Evolutionary conservation across 2,113 vertebrate species (phyloP).

Genomic region (Tympanuchus pallidicinctus): DNA sequence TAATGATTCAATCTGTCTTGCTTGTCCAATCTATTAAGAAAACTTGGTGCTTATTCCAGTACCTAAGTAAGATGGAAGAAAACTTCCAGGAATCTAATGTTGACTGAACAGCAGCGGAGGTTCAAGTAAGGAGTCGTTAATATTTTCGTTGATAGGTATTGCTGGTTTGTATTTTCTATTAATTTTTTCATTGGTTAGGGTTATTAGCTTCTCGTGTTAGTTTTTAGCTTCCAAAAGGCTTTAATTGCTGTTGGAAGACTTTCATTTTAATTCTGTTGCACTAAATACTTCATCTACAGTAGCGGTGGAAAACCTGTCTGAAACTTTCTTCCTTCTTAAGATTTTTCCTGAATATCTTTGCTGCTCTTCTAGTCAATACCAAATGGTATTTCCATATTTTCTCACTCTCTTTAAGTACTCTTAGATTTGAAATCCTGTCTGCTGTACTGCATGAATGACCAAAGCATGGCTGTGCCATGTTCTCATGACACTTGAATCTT

Average conservation of each 20-base stretch:
- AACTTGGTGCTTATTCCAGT: neutral
- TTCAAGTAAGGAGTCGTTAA: neutral
- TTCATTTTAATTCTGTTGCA: neutral
- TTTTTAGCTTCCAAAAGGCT: neutral
- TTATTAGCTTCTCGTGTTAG: neutral
- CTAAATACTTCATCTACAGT: neutral
- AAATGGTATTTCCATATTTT: neutral
- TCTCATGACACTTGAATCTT: neutral
- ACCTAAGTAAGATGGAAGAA: neutral
- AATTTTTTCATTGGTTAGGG: neutral
- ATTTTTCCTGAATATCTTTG: neutral
- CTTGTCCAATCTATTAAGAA: neutral
- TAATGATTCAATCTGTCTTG: neutral
- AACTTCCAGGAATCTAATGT: neutral
- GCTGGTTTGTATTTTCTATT: neutral
- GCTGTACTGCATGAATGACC: neutral
- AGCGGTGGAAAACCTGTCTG: neutral
- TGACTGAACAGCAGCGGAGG: neutral
- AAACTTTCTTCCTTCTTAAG: neutral
- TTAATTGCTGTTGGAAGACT: neutral
- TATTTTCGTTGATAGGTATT: neutral
- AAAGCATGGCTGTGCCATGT: neutral
- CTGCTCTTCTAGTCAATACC: neutral
- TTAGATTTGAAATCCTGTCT: neutral
- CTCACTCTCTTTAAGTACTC: neutral